Conservation (phyloP, 2,888 invertebrate genomes). For the Lasioglossum villosulum region DNA sequence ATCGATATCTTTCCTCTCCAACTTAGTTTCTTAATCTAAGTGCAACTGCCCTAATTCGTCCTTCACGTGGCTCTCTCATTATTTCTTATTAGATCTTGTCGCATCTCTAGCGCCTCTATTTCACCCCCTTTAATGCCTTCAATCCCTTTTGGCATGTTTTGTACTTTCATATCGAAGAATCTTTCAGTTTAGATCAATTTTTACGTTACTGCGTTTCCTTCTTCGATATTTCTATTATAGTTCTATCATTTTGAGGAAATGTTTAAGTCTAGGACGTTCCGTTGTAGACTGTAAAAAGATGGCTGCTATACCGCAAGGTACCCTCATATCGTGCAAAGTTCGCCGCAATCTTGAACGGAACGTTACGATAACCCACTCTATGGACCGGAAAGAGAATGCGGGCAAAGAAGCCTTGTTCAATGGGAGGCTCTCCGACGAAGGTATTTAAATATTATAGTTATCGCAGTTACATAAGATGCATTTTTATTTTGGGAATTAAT, state of each 20-base stretch:
- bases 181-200: not conserved
- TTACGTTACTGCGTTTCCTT: not conserved
- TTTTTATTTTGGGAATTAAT: not conserved
- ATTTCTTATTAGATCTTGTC: not conserved
- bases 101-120: not conserved
- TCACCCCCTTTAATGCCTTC: not conserved
- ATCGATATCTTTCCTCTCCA: not conserved
- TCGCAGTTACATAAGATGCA: not conserved
- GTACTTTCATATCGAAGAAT: not conserved
- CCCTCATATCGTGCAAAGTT: slow-evolving; percentile 90
- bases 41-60: not conserved
- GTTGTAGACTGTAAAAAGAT: slow-evolving; percentile 85
- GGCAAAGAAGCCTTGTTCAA: slow-evolving; percentile 65
- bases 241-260: not conserved
- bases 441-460: slow-evolving; percentile 40
- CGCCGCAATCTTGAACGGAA: slow-evolving; percentile 86
- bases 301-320: slow-evolving; percentile 91
- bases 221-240: not conserved
- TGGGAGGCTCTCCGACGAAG: slow-evolving; percentile 52
- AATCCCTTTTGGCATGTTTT: not conserved
- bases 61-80: not conserved
- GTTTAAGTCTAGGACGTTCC: not conserved
- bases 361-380: slow-evolving; percentile 42
- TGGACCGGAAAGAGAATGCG: slow-evolving; percentile 44
- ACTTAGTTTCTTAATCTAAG: not conserved